These are phyloP conservation scores for Sparidentex hasta DNA, from an alignment of 2,797 vertebrate species.

Conservation along the genomic window DNA sequence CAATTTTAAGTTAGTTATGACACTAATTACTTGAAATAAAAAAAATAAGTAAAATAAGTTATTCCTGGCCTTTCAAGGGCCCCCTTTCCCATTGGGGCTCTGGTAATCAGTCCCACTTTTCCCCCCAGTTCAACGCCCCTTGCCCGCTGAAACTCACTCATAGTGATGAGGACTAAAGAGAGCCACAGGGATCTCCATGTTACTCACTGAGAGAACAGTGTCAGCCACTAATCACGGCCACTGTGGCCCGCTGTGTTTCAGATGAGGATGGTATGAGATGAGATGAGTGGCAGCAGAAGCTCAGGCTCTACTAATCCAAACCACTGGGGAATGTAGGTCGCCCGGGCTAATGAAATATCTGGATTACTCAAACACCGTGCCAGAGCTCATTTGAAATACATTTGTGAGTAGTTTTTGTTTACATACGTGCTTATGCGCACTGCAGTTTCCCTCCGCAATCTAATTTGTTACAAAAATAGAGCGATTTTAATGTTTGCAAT, in stretches of 20 bases:
- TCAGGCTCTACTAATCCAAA: conserved; percentile 57
- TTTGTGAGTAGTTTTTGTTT: conserved; percentile 28
- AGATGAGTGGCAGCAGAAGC: conserved; percentile 56
- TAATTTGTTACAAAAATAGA: conserved; percentile 20
- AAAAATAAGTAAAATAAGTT: too few species aligned
- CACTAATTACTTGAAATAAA: too few species aligned
- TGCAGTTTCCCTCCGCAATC: background rate
- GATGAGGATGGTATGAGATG: conserved; percentile 37
- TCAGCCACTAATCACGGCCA: conserved; percentile 42
- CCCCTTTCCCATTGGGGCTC: too few species aligned
- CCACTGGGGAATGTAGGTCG: conserved; percentile 62
- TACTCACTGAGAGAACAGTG: conserved; percentile 26
- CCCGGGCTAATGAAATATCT: conserved; percentile 58
- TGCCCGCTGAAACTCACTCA: too few species aligned
- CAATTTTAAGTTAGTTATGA: too few species aligned
- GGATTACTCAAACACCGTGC: conserved; percentile 53
- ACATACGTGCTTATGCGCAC: conserved; percentile 25
- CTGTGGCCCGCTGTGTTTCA: conserved; percentile 16
- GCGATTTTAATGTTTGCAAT: background rate
- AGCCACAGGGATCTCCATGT: conserved; percentile 24
- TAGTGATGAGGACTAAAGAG: conserved; percentile 17
- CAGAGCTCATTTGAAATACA: conserved; percentile 45
- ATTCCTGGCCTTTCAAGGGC: too few species aligned
- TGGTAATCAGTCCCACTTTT: too few species aligned
- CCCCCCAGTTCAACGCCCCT: too few species aligned